Evolutionary conservation across 2,888 invertebrate species (phyloP).

Genomic region (Carabus problematicus): DNA sequence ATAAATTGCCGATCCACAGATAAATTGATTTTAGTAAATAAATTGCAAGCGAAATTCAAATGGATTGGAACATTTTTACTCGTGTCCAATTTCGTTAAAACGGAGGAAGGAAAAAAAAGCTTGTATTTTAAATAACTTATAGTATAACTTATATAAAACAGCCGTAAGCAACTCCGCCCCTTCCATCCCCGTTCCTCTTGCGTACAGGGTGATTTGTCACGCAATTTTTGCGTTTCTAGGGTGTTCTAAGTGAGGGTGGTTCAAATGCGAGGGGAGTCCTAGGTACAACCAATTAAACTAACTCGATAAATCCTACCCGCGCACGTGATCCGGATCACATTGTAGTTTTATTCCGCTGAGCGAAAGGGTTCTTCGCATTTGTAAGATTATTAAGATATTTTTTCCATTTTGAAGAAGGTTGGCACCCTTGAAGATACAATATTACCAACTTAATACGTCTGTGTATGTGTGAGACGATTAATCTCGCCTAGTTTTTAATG

Average conservation of each 20-base stretch:
- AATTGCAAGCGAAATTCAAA: slow-evolving; percentile 10
- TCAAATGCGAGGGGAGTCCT: background rate
- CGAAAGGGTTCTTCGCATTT: slow-evolving; percentile 27
- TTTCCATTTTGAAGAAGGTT: no score
- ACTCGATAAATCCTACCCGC: slow-evolving; percentile 37
- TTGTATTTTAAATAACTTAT: slow-evolving; percentile 58
- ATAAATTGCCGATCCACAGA: no score
- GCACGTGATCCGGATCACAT: slow-evolving; percentile 33
- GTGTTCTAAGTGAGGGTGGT: slow-evolving; percentile 1
- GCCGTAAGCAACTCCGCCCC: slow-evolving; percentile 11
- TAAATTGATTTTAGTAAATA: no score
- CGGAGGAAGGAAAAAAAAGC: no score
- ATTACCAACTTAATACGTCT: no score
- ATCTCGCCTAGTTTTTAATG: slow-evolving; percentile 43
- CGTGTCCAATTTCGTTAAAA: slow-evolving; percentile 24
- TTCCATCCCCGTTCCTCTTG: background rate
- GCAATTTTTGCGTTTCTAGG: slow-evolving; percentile 57
- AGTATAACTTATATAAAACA: slow-evolving; percentile 54
- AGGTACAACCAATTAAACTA: slow-evolving; percentile 37
- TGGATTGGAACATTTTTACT: slow-evolving; percentile 27
- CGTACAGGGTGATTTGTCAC: slow-evolving; percentile 58
- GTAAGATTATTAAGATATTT: background rate
- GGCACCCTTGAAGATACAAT: no score
- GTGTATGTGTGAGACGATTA: slow-evolving; percentile 19
- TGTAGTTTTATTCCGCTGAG: slow-evolving; percentile 29